Base-by-base conservation (phyloP, 2,888 invertebrate genomes). In the Osmoderma eremita region DNA sequence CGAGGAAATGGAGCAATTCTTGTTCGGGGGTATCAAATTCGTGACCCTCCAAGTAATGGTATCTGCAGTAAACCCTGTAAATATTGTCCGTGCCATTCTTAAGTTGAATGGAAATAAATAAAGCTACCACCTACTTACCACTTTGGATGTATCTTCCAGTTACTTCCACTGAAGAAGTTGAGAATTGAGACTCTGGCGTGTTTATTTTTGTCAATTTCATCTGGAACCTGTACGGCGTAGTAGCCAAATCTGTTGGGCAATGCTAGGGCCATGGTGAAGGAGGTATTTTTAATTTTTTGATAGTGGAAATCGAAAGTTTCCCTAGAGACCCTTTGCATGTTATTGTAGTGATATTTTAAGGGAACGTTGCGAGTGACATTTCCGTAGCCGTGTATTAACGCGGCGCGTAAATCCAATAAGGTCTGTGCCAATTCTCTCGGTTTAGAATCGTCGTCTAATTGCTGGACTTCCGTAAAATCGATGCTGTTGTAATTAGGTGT, bases 401-500 rank as follows among this genome's bases (percentile, higher is more conserved):
- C 86, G 69, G 86, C 81, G n/a, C 95, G 85, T 50, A 93, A 83
- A 68, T 80, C 68, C 65, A 83, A 79, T 65, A 91, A 86, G 67
- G 85, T 81, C 0, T 86, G 83, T 2, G 88, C 87, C 0, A 90
- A 85, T 72, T 87, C 87, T 64, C 94, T 86, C 0, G 91, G 88
- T 0, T 84, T 86, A 1, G 88, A 88, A 71, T 88, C 87, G 71
- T 86, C 85, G 75, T 92, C 91, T 20, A 93, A 87, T 71, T 97
- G 91, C 80, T 98, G 98, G 4, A 98, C 92, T 83, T 98, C 98
- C 1, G 93, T 91, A 67, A 99, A 87, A 82, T 98, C 98, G 38
- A 98, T 92, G 80, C 97, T 97, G 83, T 97, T 97, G 84, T 95
- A 98, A 81, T 97, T 97, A n/a, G 90, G 88, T 83, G 95, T 97